Base-by-base conservation (phyloP, 2,888 invertebrate species). In the Tetrapedia diversipes region DNA sequence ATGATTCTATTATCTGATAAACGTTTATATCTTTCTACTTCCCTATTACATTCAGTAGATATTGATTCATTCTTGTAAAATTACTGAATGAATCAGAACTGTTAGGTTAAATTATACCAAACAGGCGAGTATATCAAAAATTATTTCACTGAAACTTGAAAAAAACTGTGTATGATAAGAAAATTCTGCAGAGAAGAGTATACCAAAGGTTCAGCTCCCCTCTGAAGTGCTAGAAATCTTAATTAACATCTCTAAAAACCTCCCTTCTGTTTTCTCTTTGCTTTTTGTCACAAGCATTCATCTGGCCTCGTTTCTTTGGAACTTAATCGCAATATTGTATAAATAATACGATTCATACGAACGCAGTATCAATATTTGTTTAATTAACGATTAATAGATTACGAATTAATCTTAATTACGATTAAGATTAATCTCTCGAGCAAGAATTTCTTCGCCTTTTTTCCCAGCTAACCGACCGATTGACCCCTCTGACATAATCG, bases 401-500 rank as follows among this genome's bases (percentile, higher is more conserved):
- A n/a, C n/a, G n/a, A n/a, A n/a, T n/a, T n/a, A n/a, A n/a, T n/a
- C n/a, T n/a, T n/a, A n/a, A n/a, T n/a, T n/a, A n/a, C n/a, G n/a
- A n/a, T n/a, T n/a, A n/a, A n/a, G n/a, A n/a, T n/a, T n/a, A 11
- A 27, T 37, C 32, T 34, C 53, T 8, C 14, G 32, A n/a, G 45
- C 34, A 16, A 56, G 41, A 22, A 10, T 22, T 64, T 54, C 45
- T 32, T 39, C 4, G 16, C 22, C 6, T 43, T 56, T 70, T 57
- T 57, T 4, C 24, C 4, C 14, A 39, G 22, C 29, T 53, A 10
- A 4, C n/a, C 11, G 19, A 56, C 10, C 65, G 29, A 45, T 61
- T 49, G 61, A 61, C n/a, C 47, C 37, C 27, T 63, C 71, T 82
- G 73, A 77, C 64, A 67, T 79, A 82, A 82, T 10, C 65, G 19